Evolutionary conservation across 2,113 vertebrate species (phyloP).

Genomic region (Aythya baeri): DNA sequence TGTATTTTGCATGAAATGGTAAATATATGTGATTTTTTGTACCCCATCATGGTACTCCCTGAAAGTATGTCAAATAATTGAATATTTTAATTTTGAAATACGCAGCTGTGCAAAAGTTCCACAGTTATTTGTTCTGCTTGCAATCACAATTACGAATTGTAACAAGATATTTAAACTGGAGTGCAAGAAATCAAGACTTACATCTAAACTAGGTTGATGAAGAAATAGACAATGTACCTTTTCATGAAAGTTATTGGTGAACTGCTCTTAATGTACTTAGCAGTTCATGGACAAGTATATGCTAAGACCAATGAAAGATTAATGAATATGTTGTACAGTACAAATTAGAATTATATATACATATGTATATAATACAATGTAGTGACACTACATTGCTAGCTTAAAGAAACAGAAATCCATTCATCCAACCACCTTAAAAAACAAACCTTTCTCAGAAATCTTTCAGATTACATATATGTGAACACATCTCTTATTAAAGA

Average conservation of each 20-base stretch:
- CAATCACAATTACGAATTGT: not conserved
- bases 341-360: not conserved
- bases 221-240: not conserved
- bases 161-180: not conserved
- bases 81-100: not conserved
- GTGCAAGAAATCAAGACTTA: not conserved
- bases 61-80: not conserved
- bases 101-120: not conserved
- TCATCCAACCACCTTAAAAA: not conserved
- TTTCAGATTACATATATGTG: not conserved
- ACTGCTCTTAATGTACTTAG: not conserved
- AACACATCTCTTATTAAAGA: not conserved
- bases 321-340: not conserved
- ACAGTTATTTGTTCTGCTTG: not conserved
- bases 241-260: not conserved
- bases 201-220: not conserved
- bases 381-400: not conserved
- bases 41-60: not conserved
- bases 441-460: not conserved
- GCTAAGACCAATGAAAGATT: not conserved
- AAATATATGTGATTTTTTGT: not conserved
- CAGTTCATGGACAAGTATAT: not conserved
- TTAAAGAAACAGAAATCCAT: not conserved
- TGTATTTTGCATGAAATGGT: not conserved
- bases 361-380: too few species aligned